These are phyloP conservation scores for Habrosyne pyritoides DNA, from an alignment of 2,888 invertebrate species.

Conservation along the genomic window DNA sequence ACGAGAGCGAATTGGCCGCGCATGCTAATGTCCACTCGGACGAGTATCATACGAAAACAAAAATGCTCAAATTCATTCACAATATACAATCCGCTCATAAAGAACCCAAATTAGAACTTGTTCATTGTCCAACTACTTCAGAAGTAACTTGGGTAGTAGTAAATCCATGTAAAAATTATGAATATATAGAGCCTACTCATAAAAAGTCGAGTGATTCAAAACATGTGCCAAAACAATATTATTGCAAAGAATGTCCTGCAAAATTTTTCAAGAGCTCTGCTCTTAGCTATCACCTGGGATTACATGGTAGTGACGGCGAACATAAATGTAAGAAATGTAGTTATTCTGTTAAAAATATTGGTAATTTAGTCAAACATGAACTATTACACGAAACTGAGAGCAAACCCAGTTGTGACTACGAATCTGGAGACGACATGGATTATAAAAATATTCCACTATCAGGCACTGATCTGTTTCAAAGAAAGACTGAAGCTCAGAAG, in stretches of 20 bases:
- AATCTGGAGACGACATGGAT: constrained; percentile 76
- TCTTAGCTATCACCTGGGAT: constrained; percentile 86
- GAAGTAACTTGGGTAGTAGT: constrained; percentile 77
- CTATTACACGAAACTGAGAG: constrained; percentile 75
- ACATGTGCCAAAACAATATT: constrained; percentile 69
- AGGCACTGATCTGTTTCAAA: constrained; percentile 86
- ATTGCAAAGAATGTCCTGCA: constrained; percentile 87
- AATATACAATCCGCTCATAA: constrained; percentile 85
- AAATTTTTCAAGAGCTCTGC: constrained; percentile 89
- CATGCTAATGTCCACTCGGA: constrained; percentile 90
- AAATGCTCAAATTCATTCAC: constrained; percentile 86
- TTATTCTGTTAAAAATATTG: constrained; percentile 87
- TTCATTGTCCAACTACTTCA: constrained; percentile 54
- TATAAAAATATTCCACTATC: constrained; percentile 84
- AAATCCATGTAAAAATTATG: constrained; percentile 52
- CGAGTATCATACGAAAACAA: constrained; percentile 91
- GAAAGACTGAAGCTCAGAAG: constrained; percentile 85
- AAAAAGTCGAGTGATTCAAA: constrained; percentile 58
- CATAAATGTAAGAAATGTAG: constrained; percentile 88
- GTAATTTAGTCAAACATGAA: constrained; percentile 87
- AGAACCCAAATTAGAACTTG: constrained; percentile 84
- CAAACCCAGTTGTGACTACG: constrained; percentile 69
- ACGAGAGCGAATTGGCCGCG: constrained; percentile 86
- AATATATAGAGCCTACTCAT: constrained; percentile 39
- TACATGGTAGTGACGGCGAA: constrained; percentile 86